Conservation (phyloP, 2,888 invertebrate species). For the Mythimna loreyi region DNA sequence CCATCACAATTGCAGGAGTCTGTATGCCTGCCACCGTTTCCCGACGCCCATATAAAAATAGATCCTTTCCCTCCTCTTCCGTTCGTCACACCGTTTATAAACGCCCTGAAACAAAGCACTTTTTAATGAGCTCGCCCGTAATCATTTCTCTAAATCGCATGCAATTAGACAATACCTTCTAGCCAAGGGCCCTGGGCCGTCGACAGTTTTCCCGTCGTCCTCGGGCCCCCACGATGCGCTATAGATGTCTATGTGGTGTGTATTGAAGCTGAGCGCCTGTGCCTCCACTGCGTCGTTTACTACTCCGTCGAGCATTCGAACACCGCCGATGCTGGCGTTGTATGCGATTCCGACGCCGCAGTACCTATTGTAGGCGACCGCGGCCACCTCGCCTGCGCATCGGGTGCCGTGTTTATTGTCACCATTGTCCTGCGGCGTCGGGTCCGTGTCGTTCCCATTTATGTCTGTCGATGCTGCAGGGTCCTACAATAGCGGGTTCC, state of each 20-base stretch:
- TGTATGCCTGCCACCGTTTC: conserved; percentile 98
- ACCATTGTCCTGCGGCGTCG: conserved; percentile 99
- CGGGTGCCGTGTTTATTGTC: conserved; percentile 99
- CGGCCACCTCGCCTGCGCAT: conserved; percentile 99
- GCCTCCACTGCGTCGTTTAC: conserved; percentile 99
- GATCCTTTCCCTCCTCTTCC: conserved; percentile 98
- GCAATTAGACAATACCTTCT: conserved; percentile 88
- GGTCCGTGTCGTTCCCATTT: conserved; percentile 99
- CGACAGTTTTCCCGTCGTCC: conserved; percentile 99
- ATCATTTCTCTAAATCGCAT: conserved; percentile 64
- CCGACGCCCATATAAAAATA: conserved; percentile 99
- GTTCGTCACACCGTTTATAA: conserved; percentile 97
- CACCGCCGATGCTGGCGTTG: conserved; percentile 98
- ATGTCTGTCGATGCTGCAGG: conserved; percentile 98
- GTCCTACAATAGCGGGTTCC: conserved; percentile 91
- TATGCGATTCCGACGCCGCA: conserved; percentile 99
- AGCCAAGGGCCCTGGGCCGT: conserved; percentile 98
- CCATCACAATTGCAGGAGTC: conserved; percentile 99
- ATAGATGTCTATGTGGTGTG: conserved; percentile 98
- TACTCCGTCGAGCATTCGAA: conserved; percentile 99
- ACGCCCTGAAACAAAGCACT: conserved; percentile 92
- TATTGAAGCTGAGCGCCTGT: conserved; percentile 97
- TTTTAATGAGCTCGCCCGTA: conserved; percentile 83
- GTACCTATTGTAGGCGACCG: conserved; percentile 98
- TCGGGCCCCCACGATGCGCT: conserved; percentile 99